These are phyloP conservation scores for Zophobas morio DNA, from an alignment of 1,140 invertebrate species.

Conservation along the genomic window DNA sequence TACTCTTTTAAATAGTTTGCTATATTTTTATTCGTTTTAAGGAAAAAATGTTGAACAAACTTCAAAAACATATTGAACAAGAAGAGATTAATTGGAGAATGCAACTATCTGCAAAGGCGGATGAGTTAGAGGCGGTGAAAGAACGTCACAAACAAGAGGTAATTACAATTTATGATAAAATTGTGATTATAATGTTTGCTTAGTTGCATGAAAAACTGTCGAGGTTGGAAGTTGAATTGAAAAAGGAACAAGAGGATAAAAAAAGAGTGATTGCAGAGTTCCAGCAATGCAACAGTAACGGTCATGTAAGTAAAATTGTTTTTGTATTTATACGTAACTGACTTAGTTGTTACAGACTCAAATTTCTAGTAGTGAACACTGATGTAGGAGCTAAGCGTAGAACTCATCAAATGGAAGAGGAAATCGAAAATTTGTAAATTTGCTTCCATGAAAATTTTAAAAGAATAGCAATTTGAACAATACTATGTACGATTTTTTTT, in stretches of 20 bases:
- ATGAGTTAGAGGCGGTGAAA: constrained; percentile 73
- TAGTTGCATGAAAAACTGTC: constrained; percentile 21
- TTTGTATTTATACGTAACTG: neutral
- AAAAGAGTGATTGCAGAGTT: constrained; percentile 16
- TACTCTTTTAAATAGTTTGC: constrained; percentile 28
- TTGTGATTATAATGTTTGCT: neutral
- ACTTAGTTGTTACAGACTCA: neutral
- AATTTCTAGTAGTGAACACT: constrained; percentile 20
- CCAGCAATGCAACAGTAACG: constrained; percentile 1
- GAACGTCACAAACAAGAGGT: constrained; percentile 59
- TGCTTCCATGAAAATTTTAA: constrained; percentile 13
- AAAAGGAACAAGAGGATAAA: constrained; percentile 37
- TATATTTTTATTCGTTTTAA: constrained; percentile 63
- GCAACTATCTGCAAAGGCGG: constrained; percentile 74
- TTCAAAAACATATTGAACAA: constrained; percentile 79
- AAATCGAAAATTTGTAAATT: neutral
- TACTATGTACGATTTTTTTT: constrained; percentile 18
- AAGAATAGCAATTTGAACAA: constrained; percentile 9
- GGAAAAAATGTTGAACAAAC: constrained; percentile 79
- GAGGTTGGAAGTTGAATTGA: constrained; percentile 16
- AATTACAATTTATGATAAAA: constrained; percentile 7
- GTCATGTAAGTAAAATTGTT: neutral
- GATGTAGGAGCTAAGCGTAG: neutral
- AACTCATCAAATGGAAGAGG: neutral
- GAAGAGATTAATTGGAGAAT: constrained; percentile 80